These are phyloP conservation scores for Pseudomyrmex dendroicus DNA, from an alignment of 1,140 invertebrate genomes.

Conservation along the genomic window DNA sequence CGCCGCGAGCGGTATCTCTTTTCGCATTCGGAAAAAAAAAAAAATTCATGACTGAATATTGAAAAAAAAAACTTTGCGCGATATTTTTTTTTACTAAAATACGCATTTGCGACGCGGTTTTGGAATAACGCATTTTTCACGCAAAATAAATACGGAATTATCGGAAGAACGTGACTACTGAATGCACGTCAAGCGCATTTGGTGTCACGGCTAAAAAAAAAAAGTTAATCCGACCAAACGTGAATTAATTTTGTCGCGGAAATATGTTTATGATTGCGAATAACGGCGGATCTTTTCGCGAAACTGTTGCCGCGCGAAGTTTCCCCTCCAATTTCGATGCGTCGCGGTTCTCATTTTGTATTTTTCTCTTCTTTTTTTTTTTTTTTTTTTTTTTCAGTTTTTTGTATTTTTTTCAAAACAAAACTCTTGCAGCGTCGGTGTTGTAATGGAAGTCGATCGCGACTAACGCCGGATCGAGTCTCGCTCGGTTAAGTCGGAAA, in stretches of 20 bases:
- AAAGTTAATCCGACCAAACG: not conserved
- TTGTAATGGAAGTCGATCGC: conserved; percentile 8
- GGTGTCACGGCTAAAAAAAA: not conserved
- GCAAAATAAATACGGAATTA: not conserved
- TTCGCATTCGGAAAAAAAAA: not conserved
- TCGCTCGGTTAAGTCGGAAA: conserved; percentile 38
- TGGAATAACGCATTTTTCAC: not conserved
- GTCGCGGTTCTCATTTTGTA: not conserved
- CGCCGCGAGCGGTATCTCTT: not conserved
- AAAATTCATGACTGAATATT: not conserved
- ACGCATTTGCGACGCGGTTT: not conserved
- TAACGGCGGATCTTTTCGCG: not conserved
- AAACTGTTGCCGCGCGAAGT: not conserved
- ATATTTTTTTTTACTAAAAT: no score
- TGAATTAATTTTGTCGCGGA: no score
- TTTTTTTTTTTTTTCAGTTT: not conserved
- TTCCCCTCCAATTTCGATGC: not conserved
- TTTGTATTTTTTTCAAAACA: no score
- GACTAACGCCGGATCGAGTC: not conserved
- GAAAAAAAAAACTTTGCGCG: not conserved
- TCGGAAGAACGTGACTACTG: not conserved
- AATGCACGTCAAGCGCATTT: not conserved
- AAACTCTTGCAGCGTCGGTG: no score
- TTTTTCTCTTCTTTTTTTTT: not conserved
- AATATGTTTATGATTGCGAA: not conserved